A percentile compares a stretch with the other conserved stretches of the same genome.
Conservation (phyloP, 2,888 invertebrate genomes). For the Netelia fuscicornis region DNA sequence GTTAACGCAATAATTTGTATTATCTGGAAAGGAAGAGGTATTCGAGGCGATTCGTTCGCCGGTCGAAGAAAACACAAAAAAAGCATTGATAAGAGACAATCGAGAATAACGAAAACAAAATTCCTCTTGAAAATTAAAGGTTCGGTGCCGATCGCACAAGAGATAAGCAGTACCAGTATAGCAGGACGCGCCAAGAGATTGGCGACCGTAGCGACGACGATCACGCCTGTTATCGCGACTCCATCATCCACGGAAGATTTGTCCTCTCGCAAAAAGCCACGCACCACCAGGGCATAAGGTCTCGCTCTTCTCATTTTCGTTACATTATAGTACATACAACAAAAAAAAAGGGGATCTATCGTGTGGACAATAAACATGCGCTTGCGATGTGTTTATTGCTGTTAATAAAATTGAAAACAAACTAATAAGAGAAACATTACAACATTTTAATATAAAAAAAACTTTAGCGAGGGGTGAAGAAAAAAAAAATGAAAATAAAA, state of each 20-base stretch:
- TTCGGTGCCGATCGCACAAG: slow-evolving; percentile 68
- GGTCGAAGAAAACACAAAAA: too few species aligned
- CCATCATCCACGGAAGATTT: slow-evolving; percentile 76
- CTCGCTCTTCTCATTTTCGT: slow-evolving; percentile 46
- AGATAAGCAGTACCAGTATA: slow-evolving; percentile 76
- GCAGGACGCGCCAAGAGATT: slow-evolving; percentile 81
- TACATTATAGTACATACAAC: slow-evolving; percentile 69
- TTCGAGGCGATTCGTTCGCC: too few species aligned
- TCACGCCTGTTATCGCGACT: slow-evolving; percentile 60
- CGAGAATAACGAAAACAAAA: slow-evolving; percentile 34
- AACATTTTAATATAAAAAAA: slow-evolving; percentile 59
- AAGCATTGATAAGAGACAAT: background rate
- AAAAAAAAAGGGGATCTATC: slow-evolving; percentile 29
- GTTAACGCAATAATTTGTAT: too few species aligned
- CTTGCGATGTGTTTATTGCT: slow-evolving; percentile 72
- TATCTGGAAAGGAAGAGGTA: too few species aligned
- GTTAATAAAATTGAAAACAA: slow-evolving; percentile 66
- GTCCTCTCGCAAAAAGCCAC: slow-evolving; percentile 81
- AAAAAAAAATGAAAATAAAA: background rate
- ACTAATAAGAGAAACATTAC: slow-evolving; percentile 57
- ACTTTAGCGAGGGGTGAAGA: background rate
- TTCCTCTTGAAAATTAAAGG: slow-evolving; percentile 68
- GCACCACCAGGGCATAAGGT: slow-evolving; percentile 81
- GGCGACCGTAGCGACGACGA: slow-evolving; percentile 72
- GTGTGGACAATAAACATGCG: slow-evolving; percentile 73